Evolutionary conservation across 2,797 vertebrate species (phyloP).

Genomic region (Leptodactylus fallax): DNA sequence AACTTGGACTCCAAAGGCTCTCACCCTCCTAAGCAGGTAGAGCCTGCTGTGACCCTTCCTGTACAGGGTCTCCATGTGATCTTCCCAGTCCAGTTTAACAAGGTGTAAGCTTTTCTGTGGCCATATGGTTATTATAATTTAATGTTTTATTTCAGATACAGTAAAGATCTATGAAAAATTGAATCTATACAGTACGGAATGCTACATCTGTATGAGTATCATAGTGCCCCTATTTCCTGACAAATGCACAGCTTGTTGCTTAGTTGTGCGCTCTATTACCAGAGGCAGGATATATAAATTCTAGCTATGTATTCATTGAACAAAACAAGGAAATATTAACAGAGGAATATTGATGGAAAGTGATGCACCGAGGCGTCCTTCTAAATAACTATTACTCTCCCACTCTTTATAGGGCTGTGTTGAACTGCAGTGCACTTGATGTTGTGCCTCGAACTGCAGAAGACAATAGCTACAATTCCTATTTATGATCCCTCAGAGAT

Average conservation of each 20-base stretch:
- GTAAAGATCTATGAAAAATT: too few species aligned
- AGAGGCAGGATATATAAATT: neutral
- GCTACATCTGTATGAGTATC: neutral
- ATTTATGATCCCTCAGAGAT: slow-evolving; percentile 32
- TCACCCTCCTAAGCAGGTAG: too few species aligned
- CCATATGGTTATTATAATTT: too few species aligned
- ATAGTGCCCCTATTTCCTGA: neutral
- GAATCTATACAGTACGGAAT: neutral
- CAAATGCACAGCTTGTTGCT: neutral
- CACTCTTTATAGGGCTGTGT: neutral
- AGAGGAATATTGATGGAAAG: slow-evolving; percentile 21
- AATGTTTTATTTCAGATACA: too few species aligned
- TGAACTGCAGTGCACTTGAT: slow-evolving; percentile 1
- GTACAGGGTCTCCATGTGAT: too few species aligned
- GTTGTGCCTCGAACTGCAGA: slow-evolving; percentile 2
- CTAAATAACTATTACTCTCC: neutral
- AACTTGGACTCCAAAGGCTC: too few species aligned
- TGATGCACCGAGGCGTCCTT: neutral
- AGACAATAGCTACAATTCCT: slow-evolving; percentile 32
- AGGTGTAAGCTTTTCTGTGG: too few species aligned
- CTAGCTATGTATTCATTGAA: neutral
- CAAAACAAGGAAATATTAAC: neutral
- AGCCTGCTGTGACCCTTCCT: too few species aligned
- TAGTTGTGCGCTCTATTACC: neutral
- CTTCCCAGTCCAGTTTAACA: too few species aligned